Conservation (phyloP, 30 jellyfish, hydroid and myxozoan genomes). For the Mastigias papua region DNA sequence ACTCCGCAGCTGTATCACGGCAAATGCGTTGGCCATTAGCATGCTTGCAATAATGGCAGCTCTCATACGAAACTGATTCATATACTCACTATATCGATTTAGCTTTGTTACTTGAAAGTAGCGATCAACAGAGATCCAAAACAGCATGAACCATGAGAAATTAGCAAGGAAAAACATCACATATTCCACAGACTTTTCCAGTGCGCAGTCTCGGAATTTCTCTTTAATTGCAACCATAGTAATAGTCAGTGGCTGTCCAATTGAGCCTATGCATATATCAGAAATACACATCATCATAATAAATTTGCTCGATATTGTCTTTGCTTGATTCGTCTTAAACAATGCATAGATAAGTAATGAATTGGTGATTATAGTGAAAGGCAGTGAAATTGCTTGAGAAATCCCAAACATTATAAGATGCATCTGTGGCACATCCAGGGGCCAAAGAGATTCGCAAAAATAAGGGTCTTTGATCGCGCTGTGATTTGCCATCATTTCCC, state of each 20-base stretch:
- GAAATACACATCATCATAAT: conserved; percentile 38
- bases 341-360: conserved; percentile 38
- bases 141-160: conserved; percentile 60
- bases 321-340: conserved; percentile 24
- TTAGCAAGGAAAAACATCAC: conserved; percentile 24
- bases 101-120: conserved; percentile 55
- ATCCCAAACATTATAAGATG: conserved; percentile 15
- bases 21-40: no score
- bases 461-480: no score
- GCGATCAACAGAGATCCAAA: conserved; percentile 47
- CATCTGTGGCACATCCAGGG: conserved; percentile 38
- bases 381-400: background rate
- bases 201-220: conserved; percentile 38
- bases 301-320: conserved; percentile 33
- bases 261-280: conserved; percentile 31
- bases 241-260: conserved; percentile 23
- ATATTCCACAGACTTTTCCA: conserved; percentile 33
- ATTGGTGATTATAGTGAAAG: conserved; percentile 17
- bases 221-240: conserved; percentile 12
- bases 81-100: conserved; percentile 20
- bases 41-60: conserved; percentile 1
- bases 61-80: conserved; percentile 59
- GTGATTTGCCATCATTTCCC: no score
- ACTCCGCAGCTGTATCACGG: no score
- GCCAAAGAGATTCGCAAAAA: conserved; percentile 44